Percentiles rank a stretch among this genome's conserved stretches.
Conservation (phyloP, 2,888 invertebrate species). For the Drosophila differens region DNA sequence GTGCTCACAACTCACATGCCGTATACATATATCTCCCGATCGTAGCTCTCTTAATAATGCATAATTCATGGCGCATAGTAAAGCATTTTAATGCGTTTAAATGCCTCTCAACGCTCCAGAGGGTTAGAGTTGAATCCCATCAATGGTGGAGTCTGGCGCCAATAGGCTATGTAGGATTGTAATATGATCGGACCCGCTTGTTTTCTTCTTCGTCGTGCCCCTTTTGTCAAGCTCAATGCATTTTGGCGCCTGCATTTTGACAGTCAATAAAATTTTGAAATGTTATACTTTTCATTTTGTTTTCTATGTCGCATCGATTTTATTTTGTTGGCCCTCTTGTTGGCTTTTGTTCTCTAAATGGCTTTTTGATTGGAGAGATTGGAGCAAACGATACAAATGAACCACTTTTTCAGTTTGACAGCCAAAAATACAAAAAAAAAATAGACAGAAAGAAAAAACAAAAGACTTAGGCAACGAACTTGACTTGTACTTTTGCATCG, state of each 20-base stretch:
- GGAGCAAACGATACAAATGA: conserved; percentile 69
- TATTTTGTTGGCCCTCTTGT: conserved; percentile 41
- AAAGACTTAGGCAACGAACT: conserved; percentile 75
- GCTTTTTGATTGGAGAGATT: conserved; percentile 81
- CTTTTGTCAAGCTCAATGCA: conserved; percentile 42
- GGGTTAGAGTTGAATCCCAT: conserved; percentile 35
- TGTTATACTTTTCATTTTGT: conserved; percentile 74
- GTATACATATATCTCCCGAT: neutral
- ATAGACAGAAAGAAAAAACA: conserved; percentile 33
- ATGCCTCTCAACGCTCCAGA: conserved; percentile 36
- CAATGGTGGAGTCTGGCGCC: conserved; percentile 50
- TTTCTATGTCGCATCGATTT: conserved; percentile 65
- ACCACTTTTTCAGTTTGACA: conserved; percentile 79
- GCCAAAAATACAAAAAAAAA: conserved; percentile 32
- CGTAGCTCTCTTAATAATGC: conserved; percentile 66
- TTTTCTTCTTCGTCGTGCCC: conserved; percentile 19
- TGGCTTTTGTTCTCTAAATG: conserved; percentile 66
- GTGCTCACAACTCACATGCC: conserved; percentile 59
- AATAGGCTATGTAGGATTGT: conserved; percentile 31
- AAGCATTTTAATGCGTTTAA: conserved; percentile 62
- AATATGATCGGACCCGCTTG: conserved; percentile 64
- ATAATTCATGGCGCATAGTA: conserved; percentile 66
- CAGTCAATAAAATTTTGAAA: conserved; percentile 82
- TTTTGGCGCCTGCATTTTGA: conserved; percentile 77
- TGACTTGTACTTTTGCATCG: conserved; percentile 27